Percentiles rank a stretch among this genome's conserved stretches.
Evolutionary conservation across 2,797 vertebrate genomes (phyloP).

Genomic region (Choloepus didactylus): DNA sequence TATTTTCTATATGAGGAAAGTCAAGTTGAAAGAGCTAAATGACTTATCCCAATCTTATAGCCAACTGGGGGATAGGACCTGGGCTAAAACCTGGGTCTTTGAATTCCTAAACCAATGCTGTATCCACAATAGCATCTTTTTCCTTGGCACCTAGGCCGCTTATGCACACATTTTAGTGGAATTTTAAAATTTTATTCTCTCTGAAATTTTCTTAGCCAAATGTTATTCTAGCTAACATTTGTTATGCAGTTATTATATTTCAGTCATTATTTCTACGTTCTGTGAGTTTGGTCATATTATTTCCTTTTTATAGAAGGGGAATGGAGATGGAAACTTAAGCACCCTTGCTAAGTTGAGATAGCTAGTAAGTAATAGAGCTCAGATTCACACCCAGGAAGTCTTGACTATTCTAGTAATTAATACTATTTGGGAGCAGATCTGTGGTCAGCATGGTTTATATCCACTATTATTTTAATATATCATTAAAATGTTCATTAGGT

Average conservation of each 20-base stretch:
- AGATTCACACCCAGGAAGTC: background rate
- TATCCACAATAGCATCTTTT: background rate
- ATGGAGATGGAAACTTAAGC: background rate
- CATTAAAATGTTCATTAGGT: conserved; percentile 38
- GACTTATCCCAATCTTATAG: background rate
- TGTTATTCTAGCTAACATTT: conserved; percentile 14
- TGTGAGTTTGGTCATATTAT: background rate
- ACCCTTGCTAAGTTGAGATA: background rate
- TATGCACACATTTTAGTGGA: background rate
- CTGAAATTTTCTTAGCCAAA: conserved; percentile 45
- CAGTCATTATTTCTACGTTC: background rate
- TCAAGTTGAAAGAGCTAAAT: conserved; percentile 34
- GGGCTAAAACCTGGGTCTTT: conserved; percentile 20
- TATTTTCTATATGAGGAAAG: conserved; percentile 27
- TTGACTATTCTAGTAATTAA: conserved; percentile 24
- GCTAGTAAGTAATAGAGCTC: background rate
- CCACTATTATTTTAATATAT: conserved; percentile 38
- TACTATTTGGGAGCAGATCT: conserved; percentile 36
- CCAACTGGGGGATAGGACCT: background rate
- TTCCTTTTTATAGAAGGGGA: background rate
- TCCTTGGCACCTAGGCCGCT: background rate
- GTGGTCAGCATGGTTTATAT: background rate
- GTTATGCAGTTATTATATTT: background rate
- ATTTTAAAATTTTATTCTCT: conserved; percentile 16
- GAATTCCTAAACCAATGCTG: background rate